Conservation (phyloP, 92 coral and sea anemone genomes). For the Epizoanthus ramosus region DNA sequence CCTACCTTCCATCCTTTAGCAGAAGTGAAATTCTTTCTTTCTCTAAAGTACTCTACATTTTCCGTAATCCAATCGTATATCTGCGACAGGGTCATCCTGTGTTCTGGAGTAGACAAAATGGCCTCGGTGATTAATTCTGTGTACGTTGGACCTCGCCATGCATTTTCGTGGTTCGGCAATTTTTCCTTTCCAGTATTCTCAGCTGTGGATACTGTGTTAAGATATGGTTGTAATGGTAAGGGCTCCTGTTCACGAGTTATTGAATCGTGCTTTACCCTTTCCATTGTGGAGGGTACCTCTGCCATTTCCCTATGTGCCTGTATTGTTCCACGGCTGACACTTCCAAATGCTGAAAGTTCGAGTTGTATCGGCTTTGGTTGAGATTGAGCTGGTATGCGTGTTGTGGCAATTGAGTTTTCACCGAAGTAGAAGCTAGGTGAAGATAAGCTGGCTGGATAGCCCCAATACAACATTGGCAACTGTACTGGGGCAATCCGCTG, state of each 20-base stretch:
- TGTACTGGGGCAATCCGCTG: neutral
- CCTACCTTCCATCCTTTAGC: slow-evolving; percentile 45
- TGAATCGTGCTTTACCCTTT: neutral
- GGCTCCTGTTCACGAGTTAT: neutral
- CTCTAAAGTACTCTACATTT: slow-evolving; percentile 41
- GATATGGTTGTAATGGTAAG: neutral
- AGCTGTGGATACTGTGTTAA: neutral
- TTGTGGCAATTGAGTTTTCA: neutral
- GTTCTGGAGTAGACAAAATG: slow-evolving; percentile 35
- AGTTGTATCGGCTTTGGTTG: neutral
- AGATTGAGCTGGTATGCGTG: neutral
- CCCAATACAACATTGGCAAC: neutral
- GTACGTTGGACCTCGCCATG: slow-evolving; percentile 44
- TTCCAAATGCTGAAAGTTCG: neutral
- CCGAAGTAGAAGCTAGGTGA: slow-evolving; percentile 24
- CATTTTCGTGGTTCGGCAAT: slow-evolving; percentile 19
- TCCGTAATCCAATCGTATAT: slow-evolving; percentile 40
- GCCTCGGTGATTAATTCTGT: slow-evolving; percentile 40
- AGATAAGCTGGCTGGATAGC: neutral
- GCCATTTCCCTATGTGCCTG: slow-evolving; percentile 5
- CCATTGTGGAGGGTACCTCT: neutral
- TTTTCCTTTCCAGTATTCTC: neutral
- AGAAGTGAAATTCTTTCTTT: slow-evolving; percentile 36
- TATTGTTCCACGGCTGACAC: neutral
- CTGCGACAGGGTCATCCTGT: slow-evolving; percentile 44